phyloP scores from a whole-genome alignment of 2,797 vertebrate genomes.

The Sebastes hubbsi region DNA sequence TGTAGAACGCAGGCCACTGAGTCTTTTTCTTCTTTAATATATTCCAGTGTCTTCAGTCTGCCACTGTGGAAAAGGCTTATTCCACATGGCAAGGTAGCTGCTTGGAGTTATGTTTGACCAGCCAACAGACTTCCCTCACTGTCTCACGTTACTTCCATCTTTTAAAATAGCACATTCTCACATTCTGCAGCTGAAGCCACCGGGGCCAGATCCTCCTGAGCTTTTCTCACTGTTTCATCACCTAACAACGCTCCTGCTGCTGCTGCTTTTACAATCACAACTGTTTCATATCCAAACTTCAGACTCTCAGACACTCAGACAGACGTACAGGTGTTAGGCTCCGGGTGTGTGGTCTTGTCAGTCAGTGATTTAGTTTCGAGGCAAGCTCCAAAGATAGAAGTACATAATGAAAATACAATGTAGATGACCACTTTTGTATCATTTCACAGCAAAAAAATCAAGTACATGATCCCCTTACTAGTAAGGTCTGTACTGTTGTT shows the following conservation, averaged over 20 bases:
- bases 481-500: background rate
- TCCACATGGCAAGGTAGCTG: constrained; percentile 50
- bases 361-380: background rate
- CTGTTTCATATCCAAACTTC: background rate
- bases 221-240: constrained; percentile 23
- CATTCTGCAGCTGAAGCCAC: constrained; percentile 61
- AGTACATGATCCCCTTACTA: background rate
- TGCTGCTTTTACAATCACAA: background rate
- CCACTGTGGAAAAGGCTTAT: constrained; percentile 7
- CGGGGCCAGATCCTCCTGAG: constrained; percentile 7
- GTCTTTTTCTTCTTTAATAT: background rate
- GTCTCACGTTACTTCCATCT: constrained; percentile 80
- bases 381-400: background rate
- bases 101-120: constrained; percentile 69
- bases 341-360: background rate
- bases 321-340: background rate
- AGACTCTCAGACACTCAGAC: background rate
- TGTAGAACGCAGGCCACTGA: background rate
- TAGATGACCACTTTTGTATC: background rate
- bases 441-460: background rate
- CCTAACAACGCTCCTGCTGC: background rate
- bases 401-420: background rate
- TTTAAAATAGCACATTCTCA: constrained; percentile 82
- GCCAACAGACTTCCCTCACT: constrained; percentile 66
- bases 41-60: background rate